Evolutionary conservation across 2,113 vertebrate species (phyloP), one percentile per base, ranked within the genome.

Genomic region (Psettodes erumei): DNA sequence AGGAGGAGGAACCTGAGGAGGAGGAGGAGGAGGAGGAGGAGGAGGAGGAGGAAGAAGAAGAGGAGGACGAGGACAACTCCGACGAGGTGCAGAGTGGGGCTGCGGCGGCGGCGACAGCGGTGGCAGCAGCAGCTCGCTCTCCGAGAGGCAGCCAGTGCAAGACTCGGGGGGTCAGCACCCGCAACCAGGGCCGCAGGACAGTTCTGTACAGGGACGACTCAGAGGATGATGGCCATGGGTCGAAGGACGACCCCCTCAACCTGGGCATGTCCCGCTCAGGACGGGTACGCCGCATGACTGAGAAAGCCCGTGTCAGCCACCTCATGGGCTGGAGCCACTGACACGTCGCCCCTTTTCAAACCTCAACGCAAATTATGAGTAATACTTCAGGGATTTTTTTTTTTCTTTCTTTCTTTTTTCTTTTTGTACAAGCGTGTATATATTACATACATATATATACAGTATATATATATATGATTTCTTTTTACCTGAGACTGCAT

Each of bases 291-390:
- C 97, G 97, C 86, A 99, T 99, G 98, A 99, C 98, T 8, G 98
- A 99, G 92, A 97, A 98, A 91, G 98, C 98, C 86, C 96, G 97
- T 81, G 97, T 99, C 91, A 99, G 98, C 92, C 98, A 99, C 92
- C 96, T 99, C 54, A 99, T 99, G 98, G 98, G 98, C 87, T 99
- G 98, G 98, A 94, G 97, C 88, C 97, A 98, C 91, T 99, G 94
- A 97, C 90, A 43, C 43, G 1, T 8, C 25, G 7, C 48, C 25
- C 43, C 58, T 37, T 56, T 58, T 72, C 74, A 76, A 48, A 86
- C 82, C 83, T 83, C 84, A 82, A 67, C 28, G 71, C 68, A 50
- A 70, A 71, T 83, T 88, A 75, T 87, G 91, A 94, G 88, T 92
- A 93, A 91, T 90, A 96, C 95, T 98, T 96, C 98, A 99, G 98